Percentiles rank a stretch among this genome's conserved stretches.
These are phyloP conservation scores for Amblyopsis rosae DNA, from an alignment of 2,113 vertebrate genomes.

Conservation along the genomic window DNA sequence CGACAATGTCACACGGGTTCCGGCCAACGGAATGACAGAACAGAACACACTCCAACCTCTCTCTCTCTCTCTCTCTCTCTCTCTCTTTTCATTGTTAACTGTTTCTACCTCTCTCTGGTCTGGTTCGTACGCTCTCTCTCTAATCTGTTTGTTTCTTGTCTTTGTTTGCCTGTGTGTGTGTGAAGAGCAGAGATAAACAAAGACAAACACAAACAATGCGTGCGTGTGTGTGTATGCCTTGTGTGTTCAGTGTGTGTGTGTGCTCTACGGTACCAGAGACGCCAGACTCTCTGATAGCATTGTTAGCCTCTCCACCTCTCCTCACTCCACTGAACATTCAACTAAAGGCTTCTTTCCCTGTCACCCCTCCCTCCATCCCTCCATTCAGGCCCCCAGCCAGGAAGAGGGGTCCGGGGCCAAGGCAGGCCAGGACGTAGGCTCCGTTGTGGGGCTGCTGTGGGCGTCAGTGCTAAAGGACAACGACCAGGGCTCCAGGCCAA, in stretches of 20 bases:
- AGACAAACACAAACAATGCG: slow-evolving; percentile 46
- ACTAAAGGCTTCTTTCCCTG: slow-evolving; percentile 53
- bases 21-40: no score
- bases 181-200: slow-evolving; percentile 75
- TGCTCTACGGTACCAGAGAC: slow-evolving; percentile 47
- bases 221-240: slow-evolving; percentile 7
- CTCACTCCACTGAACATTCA: slow-evolving; percentile 72
- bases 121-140: slow-evolving; percentile 3
- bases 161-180: slow-evolving; percentile 59
- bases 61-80: slow-evolving; percentile 28
- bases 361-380: slow-evolving; percentile 23
- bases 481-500: slow-evolving; percentile 63
- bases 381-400: slow-evolving; percentile 55
- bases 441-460: slow-evolving; percentile 43
- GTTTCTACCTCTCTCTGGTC: not conserved
- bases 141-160: slow-evolving; percentile 33
- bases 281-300: slow-evolving; percentile 73
- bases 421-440: slow-evolving; percentile 57
- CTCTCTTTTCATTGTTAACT: not conserved
- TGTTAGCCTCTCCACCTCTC: slow-evolving; percentile 74
- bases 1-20: no score
- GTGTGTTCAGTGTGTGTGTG: slow-evolving; percentile 4
- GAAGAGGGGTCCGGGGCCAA: slow-evolving; percentile 58
- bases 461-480: slow-evolving; percentile 44
- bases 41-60: not conserved